Conservation (phyloP, 2,797 vertebrate genomes). For the Acridotheres tristis region DNA sequence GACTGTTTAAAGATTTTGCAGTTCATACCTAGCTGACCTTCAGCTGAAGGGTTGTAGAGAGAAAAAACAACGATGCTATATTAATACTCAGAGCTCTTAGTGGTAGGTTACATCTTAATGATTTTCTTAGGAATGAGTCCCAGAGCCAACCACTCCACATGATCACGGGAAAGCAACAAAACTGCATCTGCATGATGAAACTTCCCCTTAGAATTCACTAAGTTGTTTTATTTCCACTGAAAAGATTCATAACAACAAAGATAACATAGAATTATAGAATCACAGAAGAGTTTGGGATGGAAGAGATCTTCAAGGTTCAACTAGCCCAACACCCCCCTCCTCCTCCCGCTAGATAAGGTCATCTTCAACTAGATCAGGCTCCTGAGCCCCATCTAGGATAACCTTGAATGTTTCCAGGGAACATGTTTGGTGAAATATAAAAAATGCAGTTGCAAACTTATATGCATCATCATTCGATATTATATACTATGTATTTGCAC, state of each 20-base stretch:
- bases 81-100: neutral
- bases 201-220: neutral
- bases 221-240: neutral
- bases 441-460: neutral
- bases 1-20: neutral
- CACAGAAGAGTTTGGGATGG: neutral
- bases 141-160: neutral
- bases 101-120: neutral
- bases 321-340: neutral
- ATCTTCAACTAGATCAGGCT: neutral
- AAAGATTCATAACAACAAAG: neutral
- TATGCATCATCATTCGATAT: neutral
- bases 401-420: neutral
- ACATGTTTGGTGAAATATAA: neutral
- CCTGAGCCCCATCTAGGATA: neutral
- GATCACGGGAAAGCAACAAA: neutral
- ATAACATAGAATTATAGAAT: neutral
- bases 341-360: too few species aligned
- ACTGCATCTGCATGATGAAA: neutral
- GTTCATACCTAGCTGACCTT: neutral
- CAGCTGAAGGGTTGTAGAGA: neutral
- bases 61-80: accelerated
- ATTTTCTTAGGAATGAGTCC: neutral
- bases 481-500: neutral
- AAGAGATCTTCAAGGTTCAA: neutral